Base-by-base conservation (phyloP, 1,140 invertebrate genomes). In the Ptiloglossa arizonensis region DNA sequence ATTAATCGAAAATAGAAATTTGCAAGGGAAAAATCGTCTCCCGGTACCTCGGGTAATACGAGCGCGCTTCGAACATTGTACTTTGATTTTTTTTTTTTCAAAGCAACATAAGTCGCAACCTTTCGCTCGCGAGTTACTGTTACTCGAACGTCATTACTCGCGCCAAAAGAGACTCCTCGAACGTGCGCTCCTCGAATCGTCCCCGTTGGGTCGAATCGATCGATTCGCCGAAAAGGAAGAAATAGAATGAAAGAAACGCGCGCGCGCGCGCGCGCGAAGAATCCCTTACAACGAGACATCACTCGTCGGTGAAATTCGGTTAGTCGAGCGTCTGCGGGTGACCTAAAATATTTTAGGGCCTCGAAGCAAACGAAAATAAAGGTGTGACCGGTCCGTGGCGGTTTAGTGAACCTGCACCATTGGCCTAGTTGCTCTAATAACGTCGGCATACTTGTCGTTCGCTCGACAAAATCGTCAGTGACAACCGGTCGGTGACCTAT, bases 391-490 rank as follows among this genome's bases (percentile, higher is more conserved):
- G 76, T 81, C 46, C 52, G 29, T 32, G 24, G 52, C 32, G 48
- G 79, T 85, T 84, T 85, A 87, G 76, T 74, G 60, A 86, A 87
- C 86, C 75, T 85, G 86, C 75, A 76, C 69, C 35, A 78, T 85
- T 87, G 85, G 60, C 80, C 85, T 72, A 83, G 73, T 82, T 87
- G 19, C 76, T 19, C 19, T 48, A 81, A 84, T 80, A 81, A 83
- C 38, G 56, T 72, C 32, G 44, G 50, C 54, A 62, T 80, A 76
- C 71, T 22, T 67, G 81, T 6, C 56, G 32, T n/a, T 83, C 52
- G 63, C 46, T 19, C 48, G 59, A 19, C 67, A 32, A 56, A 83
- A 83, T 84, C 52, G 66, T 83, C 77, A 59, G 22, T 73, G 72
- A 72, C 73, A 71, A 76, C 80, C 83, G 83, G 85, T 86, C 83